Evolutionary conservation across 2,888 invertebrate genomes (phyloP), one percentile per base, ranked within the genome.

Genomic region (Cosmia trapezina): DNA sequence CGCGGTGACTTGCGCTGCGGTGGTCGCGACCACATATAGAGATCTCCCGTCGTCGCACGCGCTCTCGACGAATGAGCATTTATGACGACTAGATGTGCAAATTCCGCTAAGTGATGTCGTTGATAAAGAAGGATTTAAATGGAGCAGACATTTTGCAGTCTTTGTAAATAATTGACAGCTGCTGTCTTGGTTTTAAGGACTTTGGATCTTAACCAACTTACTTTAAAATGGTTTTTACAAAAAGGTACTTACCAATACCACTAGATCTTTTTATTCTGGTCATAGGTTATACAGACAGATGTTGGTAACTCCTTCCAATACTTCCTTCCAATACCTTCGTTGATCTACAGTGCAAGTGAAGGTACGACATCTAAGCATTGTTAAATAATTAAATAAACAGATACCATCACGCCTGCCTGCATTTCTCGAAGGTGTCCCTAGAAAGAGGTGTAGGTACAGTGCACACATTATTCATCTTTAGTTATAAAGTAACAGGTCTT

Each of bases 21-120:
- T 88, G 84, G 88, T 80, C 85, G 74, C 82, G 83, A 83, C 89
- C 89, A 84, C 90, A 89, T 88, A 89, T 86, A 78, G 89, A 73
- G 90, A 84, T 84, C 88, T 81, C 88, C 88, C 86, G 89, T 73
- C 82, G 87, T 70, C 82, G 89, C 91, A 88, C 91, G 89, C 89
- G 90, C 86, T 65, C 73, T 78, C 62, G 65, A 57, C 83, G 77
- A 83, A 79, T 81, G 79, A 78, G 77, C 86, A 83, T 86, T 85
- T 86, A 77, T 70, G 73, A 63, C 41, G 70, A 72, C 49, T 63
- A 76, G 71, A 77, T 69, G 71, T 74, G 86, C 87, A 83, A 87
- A 86, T 87, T 83, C 79, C 76, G 73, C 84, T 77, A 80, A 86
- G 86, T 83, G 78, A 85, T 81, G 57, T 83, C 75, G 81, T 83